Evolutionary conservation across 2,888 invertebrate species (phyloP).

Genomic region (Pandemis heparana): DNA sequence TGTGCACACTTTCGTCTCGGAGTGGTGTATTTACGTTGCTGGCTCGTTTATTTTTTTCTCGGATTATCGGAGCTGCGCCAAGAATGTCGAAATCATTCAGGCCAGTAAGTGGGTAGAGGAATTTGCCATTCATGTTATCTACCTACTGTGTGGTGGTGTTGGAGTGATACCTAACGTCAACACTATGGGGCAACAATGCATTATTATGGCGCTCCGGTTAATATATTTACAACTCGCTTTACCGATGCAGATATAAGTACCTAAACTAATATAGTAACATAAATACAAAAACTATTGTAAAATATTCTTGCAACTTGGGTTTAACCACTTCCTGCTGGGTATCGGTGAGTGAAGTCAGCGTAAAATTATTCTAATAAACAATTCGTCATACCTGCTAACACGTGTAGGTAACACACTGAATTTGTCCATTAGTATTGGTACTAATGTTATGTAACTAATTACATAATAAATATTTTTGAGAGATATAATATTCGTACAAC

Average conservation of each 20-base stretch:
- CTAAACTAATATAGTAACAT: not conserved
- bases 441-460: not conserved
- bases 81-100: slow-evolving; percentile 86
- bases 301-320: slow-evolving; percentile 15
- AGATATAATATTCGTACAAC: too few relatives aligned
- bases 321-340: slow-evolving; percentile 14
- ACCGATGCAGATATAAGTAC: not conserved
- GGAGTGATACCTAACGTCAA: slow-evolving; percentile 54
- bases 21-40: slow-evolving; percentile 77
- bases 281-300: slow-evolving; percentile 1
- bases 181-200: not conserved
- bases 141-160: slow-evolving; percentile 56
- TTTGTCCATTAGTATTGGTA: not conserved
- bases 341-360: slow-evolving; percentile 19
- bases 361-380: slow-evolving; percentile 6
- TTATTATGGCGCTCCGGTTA: not conserved
- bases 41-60: slow-evolving; percentile 78
- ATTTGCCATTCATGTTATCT: slow-evolving; percentile 81
- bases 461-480: not conserved
- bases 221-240: not conserved
- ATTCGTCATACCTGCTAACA: slow-evolving; percentile 9
- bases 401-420: not conserved
- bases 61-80: slow-evolving; percentile 82
- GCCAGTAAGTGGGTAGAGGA: slow-evolving; percentile 83
- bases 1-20: slow-evolving; percentile 68